Conservation (phyloP, 2,113 vertebrate genomes). For the Odontophorus gujanensis region DNA sequence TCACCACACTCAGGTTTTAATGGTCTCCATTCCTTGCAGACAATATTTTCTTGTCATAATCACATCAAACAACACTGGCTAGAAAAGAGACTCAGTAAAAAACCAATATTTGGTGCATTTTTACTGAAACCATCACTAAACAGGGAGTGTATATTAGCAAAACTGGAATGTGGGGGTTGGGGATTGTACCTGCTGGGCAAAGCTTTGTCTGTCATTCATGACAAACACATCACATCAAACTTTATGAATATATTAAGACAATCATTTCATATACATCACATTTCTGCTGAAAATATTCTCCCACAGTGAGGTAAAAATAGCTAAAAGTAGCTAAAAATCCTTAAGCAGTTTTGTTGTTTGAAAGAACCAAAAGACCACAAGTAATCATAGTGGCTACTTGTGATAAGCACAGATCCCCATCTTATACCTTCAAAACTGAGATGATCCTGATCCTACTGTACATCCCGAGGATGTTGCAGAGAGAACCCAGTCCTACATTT, state of each 20-base stretch:
- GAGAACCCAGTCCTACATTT: background rate
- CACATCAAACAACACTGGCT: background rate
- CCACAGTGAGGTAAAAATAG: rapidly evolving
- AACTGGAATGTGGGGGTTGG: background rate
- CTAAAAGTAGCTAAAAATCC: background rate
- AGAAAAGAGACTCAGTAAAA: background rate
- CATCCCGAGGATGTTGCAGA: rapidly evolving
- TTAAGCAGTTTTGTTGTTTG: background rate
- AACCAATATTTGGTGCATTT: background rate
- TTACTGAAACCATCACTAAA: background rate
- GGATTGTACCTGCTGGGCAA: background rate
- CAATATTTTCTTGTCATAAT: background rate
- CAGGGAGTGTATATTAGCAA: background rate
- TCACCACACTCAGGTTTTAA: background rate
- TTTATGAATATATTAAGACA: background rate
- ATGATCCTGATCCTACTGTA: background rate
- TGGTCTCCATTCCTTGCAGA: background rate
- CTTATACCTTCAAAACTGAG: background rate
- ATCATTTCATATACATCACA: background rate
- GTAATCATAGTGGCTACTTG: background rate
- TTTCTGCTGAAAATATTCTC: background rate
- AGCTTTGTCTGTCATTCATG: background rate
- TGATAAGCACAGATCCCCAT: rapidly evolving
- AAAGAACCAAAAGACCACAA: background rate
- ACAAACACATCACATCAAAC: rapidly evolving